Evolutionary conservation across 2,888 invertebrate species (phyloP).

Genomic region (Rhorus exstirpatorius): DNA sequence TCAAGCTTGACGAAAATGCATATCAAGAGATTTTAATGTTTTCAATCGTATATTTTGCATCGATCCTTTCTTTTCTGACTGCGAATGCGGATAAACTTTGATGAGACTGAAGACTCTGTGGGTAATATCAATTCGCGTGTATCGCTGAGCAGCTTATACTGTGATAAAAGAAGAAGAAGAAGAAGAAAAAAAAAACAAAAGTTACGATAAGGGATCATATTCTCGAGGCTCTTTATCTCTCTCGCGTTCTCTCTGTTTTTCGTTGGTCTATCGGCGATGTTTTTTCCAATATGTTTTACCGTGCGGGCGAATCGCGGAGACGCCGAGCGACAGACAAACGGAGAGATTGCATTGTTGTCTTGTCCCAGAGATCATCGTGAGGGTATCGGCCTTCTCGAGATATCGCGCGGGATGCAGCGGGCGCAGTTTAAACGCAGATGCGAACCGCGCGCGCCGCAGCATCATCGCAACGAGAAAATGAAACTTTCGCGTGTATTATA

Average conservation of each 20-base stretch:
- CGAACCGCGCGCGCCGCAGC: slow-evolving; percentile 17
- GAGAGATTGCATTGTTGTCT: slow-evolving; percentile 85
- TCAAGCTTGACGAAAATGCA: background rate
- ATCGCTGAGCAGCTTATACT: slow-evolving; percentile 3
- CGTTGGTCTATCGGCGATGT: slow-evolving; percentile 47
- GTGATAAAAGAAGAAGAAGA: slow-evolving; percentile 32
- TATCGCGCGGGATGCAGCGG: slow-evolving; percentile 77
- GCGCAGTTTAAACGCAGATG: slow-evolving; percentile 54
- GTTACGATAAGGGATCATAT: slow-evolving; percentile 52
- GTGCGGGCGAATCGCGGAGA: slow-evolving; percentile 75
- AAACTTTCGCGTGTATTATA: background rate
- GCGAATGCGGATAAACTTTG: slow-evolving; percentile 39
- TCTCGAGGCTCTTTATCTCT: slow-evolving; percentile 26
- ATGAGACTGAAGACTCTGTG: slow-evolving; percentile 24
- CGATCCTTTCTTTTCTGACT: slow-evolving; percentile 38
- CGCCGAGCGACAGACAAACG: slow-evolving; percentile 77
- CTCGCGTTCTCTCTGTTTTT: background rate
- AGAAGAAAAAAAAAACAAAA: too few species aligned
- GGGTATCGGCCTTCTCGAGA: slow-evolving; percentile 84
- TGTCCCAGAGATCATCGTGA: slow-evolving; percentile 85
- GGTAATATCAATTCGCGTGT: slow-evolving; percentile 31
- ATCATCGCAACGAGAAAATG: slow-evolving; percentile 15
- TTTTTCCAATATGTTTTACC: slow-evolving; percentile 62
- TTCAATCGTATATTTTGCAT: slow-evolving; percentile 44
- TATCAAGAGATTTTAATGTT: slow-evolving; percentile 1